Conservation (phyloP, 1,140 invertebrate species). For the Bacillus rossius region DNA sequence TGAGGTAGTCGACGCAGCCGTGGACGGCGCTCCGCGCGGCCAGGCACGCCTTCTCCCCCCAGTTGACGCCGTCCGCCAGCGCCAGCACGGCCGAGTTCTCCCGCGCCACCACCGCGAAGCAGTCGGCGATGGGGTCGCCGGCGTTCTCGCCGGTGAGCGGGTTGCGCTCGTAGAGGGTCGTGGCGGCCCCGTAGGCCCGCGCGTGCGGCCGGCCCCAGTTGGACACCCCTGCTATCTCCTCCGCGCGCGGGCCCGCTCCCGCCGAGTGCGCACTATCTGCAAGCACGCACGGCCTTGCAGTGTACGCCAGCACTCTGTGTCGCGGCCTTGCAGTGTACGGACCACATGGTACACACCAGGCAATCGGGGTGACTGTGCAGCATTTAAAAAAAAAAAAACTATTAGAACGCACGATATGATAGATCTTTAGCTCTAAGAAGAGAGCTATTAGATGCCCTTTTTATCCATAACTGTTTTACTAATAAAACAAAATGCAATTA, state of each 20-base stretch:
- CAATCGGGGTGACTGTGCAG: too few species aligned
- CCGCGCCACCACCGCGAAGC: constrained; percentile 77
- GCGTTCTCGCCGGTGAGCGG: constrained; percentile 66
- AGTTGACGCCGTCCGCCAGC: constrained; percentile 91
- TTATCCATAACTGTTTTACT: too few species aligned
- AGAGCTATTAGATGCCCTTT: too few species aligned
- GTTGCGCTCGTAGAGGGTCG: constrained; percentile 74
- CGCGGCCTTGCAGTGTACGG: too few species aligned
- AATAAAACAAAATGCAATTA: too few species aligned
- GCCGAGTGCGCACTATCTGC: background rate
- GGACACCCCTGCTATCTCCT: constrained; percentile 54
- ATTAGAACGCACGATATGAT: too few species aligned
- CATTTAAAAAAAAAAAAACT: too few species aligned
- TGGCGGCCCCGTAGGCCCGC: constrained; percentile 57
- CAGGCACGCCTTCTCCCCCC: constrained; percentile 83
- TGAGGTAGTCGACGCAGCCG: constrained; percentile 80
- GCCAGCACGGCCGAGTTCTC: constrained; percentile 75
- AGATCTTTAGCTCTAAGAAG: too few species aligned
- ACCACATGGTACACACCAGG: too few species aligned
- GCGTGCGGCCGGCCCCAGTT: constrained; percentile 62
- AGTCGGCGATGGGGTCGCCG: constrained; percentile 87
- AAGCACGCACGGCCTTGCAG: too few species aligned
- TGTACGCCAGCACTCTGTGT: too few species aligned
- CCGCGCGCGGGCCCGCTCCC: background rate
- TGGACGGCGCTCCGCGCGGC: constrained; percentile 86